Evolutionary conservation across 2,113 vertebrate genomes (phyloP).

Genomic region (Bujurquina vittata): DNA sequence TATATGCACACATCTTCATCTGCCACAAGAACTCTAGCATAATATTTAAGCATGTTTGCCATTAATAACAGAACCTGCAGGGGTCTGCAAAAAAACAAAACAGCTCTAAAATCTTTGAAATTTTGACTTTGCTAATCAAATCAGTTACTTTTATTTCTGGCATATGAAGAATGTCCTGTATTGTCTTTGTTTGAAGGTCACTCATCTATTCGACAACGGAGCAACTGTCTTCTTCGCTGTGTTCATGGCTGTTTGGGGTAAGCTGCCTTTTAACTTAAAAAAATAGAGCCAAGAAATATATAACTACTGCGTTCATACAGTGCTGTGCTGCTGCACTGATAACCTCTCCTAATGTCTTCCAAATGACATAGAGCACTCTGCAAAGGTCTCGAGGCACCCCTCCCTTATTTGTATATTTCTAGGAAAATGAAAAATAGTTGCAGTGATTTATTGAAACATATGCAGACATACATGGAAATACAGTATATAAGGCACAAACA

Average conservation of each 20-base stretch:
- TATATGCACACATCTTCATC: neutral
- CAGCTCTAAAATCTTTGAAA: neutral
- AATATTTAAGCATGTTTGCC: neutral
- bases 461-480: no score
- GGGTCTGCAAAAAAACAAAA: neutral
- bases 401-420: neutral
- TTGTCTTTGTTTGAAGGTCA: slow-evolving; percentile 83
- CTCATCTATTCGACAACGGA: slow-evolving; percentile 96
- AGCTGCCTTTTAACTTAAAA: slow-evolving; percentile 59
- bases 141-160: neutral
- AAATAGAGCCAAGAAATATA: neutral
- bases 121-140: neutral
- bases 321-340: neutral
- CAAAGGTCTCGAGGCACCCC: neutral
- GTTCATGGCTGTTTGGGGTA: slow-evolving; percentile 99
- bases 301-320: neutral
- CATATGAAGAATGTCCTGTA: neutral
- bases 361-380: neutral
- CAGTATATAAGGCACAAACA: no score
- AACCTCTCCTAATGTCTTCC: neutral
- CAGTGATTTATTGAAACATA: no score
- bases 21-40: neutral
- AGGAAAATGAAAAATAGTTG: neutral
- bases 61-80: neutral
- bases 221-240: slow-evolving; percentile 98